Percentiles rank a stretch among this genome's conserved stretches.
phyloP scores from a whole-genome alignment of 2,113 vertebrate genomes.

The Mastomys natalensis region DNA sequence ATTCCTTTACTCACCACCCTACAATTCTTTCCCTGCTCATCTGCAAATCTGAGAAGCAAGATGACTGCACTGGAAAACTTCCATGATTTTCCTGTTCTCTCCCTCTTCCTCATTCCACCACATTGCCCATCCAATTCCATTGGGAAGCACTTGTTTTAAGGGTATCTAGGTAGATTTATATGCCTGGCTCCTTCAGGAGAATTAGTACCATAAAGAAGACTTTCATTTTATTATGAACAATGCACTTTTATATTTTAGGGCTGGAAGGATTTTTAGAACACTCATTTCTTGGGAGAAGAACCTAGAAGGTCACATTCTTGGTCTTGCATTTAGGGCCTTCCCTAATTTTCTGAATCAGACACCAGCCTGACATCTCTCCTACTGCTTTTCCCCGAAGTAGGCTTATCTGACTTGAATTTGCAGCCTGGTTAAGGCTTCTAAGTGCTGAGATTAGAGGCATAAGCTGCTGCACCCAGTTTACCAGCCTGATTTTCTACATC shows the following conservation, averaged over 20 bases:
- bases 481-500: background rate
- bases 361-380: background rate
- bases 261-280: conserved; percentile 6
- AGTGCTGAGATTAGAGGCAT: background rate
- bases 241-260: conserved; percentile 45
- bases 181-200: background rate
- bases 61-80: conserved; percentile 23
- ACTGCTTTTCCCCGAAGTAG: background rate
- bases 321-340: background rate
- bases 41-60: background rate
- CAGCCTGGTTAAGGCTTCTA: background rate
- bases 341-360: background rate
- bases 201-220: background rate
- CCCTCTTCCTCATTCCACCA: too few relatives aligned
- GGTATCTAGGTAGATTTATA: background rate
- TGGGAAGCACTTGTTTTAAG: conserved; percentile 28
- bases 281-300: background rate
- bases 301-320: conserved; percentile 5
- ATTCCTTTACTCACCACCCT: conserved; percentile 13
- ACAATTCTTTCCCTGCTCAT: background rate
- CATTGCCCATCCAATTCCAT: background rate
- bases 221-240: conserved; percentile 47
- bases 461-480: background rate
- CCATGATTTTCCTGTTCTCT: background rate
- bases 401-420: background rate